Base-by-base conservation (phyloP, 1,140 invertebrate species). In the Cydia splendana region DNA sequence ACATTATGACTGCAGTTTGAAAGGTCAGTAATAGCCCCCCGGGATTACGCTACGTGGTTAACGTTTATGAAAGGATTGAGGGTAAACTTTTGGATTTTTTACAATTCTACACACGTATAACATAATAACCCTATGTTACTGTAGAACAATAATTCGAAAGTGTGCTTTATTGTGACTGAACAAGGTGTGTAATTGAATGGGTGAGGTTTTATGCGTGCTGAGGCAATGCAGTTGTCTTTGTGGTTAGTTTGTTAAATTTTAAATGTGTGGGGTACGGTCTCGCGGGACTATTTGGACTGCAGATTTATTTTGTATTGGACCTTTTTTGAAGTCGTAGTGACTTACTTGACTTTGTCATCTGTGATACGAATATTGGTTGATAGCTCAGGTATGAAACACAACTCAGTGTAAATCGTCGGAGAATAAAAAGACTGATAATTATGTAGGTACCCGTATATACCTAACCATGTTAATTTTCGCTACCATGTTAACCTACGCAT, bases 1-100 rank as follows among this genome's bases (percentile, higher is more conserved):
- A 38, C 67, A 71, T 71, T 71, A 42, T 67, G 65, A 12, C 57
- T 71, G 67, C 67, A 71, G 67, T 71, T 18, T 20, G 38, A 71
- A 71, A 38, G 67, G 67, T 71, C 9, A 42, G 67, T 69, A 71
- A 71, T 71, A 71, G 67, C 30, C 67, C 67, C n/a, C n/a, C 2
- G 38, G 67, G 67, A 7, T 42, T 42, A 67, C 30, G 30, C 5
- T 34, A 42, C 34, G 38, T 45, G 30, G 67, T 38, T 38, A 71
- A 42, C 13, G 20, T 71, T 71, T 38, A 71, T 62, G 20, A 62
- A 62, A 24, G 20, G 57, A 62, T 24, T 62, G 7, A 24, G 57
- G 57, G 7, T 62, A 12, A 24, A 62, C 18, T 24, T n/a, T 62
- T 20, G 57, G 57, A 62, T 62, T 24, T 62, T 62, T 24, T n/a